These are phyloP conservation scores for Cynaeus angustus DNA, from an alignment of 2,888 invertebrate species.

Conservation along the genomic window DNA sequence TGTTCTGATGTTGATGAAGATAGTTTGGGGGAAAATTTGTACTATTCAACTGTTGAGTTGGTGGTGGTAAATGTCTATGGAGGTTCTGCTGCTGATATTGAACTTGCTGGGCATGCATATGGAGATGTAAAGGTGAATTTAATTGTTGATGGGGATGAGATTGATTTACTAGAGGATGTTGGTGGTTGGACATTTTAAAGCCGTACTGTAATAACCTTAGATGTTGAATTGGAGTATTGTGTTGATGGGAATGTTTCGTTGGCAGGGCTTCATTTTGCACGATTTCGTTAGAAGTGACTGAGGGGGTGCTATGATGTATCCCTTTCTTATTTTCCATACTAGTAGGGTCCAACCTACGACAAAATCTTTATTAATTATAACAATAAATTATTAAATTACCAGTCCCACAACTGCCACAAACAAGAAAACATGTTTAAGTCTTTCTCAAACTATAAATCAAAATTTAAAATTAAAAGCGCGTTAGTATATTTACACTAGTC, in stretches of 20 bases:
- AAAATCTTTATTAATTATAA: constrained; percentile 45
- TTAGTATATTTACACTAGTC: constrained; percentile 49
- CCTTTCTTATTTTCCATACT: constrained; percentile 70
- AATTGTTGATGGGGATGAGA: constrained; percentile 72
- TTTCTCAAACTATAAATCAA: constrained; percentile 55
- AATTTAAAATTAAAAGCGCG: constrained; percentile 52
- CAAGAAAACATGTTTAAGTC: constrained; percentile 74
- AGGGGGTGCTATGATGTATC: constrained; percentile 60
- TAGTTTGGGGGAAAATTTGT: constrained; percentile 58
- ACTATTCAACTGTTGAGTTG: constrained; percentile 56
- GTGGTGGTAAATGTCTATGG: constrained; percentile 61
- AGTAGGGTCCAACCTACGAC: constrained; percentile 68
- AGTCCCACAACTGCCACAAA: constrained; percentile 78
- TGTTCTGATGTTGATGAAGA: constrained; percentile 57
- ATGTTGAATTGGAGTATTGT: constrained; percentile 74
- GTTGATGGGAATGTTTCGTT: constrained; percentile 75
- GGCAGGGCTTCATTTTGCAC: constrained; percentile 61
- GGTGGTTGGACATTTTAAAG: constrained; percentile 75
- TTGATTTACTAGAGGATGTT: constrained; percentile 65
- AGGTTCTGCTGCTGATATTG: constrained; percentile 52
- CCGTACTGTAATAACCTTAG: constrained; percentile 75
- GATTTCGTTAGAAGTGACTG: constrained; percentile 55
- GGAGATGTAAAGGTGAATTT: constrained; percentile 70
- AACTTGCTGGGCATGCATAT: constrained; percentile 65
- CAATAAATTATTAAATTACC: constrained; percentile 52